Percentiles rank a stretch among this genome's conserved stretches.
These are phyloP conservation scores for Spongilla lacustris DNA, from an alignment of 37 sponge, comb jelly and placozoan species.

Conservation along the genomic window DNA sequence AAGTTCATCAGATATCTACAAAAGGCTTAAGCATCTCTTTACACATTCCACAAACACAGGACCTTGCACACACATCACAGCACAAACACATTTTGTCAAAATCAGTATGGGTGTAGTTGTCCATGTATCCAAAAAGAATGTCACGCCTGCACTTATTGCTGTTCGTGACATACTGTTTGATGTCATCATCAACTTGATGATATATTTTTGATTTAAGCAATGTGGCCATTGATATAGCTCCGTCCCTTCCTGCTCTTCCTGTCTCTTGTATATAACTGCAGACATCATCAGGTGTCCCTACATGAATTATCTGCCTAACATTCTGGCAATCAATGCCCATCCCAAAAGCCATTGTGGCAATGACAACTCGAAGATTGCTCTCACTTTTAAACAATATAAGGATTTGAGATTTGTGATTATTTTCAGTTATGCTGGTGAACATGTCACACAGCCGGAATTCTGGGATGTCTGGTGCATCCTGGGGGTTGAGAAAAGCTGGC, in stretches of 20 bases:
- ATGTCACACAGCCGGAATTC: constrained; percentile 56
- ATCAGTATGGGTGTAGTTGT: constrained; percentile 8
- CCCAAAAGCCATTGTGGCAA: constrained; percentile 54
- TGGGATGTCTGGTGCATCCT: constrained; percentile 35
- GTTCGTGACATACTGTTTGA: constrained; percentile 15
- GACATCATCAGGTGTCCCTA: constrained; percentile 33
- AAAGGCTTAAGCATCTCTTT: constrained; percentile 4
- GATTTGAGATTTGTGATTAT: constrained; percentile 11
- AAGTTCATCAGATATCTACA: constrained; percentile 1
- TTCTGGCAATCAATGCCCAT: constrained; percentile 55
- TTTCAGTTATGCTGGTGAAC: constrained; percentile 55
- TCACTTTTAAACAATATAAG: constrained; percentile 16
- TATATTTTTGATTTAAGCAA: background rate
- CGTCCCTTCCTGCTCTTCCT: constrained; percentile 39
- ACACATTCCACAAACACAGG: constrained; percentile 13
- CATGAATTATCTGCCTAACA: constrained; percentile 34
- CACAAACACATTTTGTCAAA: background rate
- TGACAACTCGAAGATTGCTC: constrained; percentile 26
- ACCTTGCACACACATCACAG: constrained; percentile 12
- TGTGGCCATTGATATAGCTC: constrained; percentile 6
- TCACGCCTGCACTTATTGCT: constrained; percentile 7
- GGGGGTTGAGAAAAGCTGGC: constrained; percentile 11
- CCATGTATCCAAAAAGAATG: constrained; percentile 10
- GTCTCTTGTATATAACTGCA: constrained; percentile 41
- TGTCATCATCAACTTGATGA: constrained; percentile 2